Evolutionary conservation across 1,140 invertebrate species (phyloP).

Genomic region (Macrobrachium rosenbergii): DNA sequence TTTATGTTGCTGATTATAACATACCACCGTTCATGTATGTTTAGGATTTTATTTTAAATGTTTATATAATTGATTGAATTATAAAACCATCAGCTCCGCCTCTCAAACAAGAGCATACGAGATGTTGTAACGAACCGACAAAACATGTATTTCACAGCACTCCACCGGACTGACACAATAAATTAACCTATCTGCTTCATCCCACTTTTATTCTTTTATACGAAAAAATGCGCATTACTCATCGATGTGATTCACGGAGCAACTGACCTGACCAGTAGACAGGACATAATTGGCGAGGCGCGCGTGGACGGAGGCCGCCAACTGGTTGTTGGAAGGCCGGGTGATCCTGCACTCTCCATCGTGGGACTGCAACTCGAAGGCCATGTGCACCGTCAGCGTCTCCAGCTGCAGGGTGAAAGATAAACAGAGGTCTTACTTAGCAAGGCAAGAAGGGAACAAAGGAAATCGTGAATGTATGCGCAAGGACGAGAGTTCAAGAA

Average conservation of each 20-base stretch:
- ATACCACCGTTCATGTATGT: too few relatives aligned
- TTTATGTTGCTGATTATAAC: too few relatives aligned
- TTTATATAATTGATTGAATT: too few relatives aligned
- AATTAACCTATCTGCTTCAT: too few relatives aligned
- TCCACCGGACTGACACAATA: too few relatives aligned
- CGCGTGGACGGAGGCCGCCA: constrained; percentile 75
- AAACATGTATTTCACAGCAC: too few relatives aligned
- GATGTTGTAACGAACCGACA: too few relatives aligned
- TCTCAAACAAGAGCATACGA: too few relatives aligned
- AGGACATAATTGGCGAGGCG: constrained; percentile 87
- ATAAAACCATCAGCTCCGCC: too few relatives aligned
- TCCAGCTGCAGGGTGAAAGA: constrained; percentile 73
- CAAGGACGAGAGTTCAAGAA: constrained; percentile 14
- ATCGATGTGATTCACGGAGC: background rate
- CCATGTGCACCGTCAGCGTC: constrained; percentile 80
- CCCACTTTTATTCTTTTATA: too few relatives aligned
- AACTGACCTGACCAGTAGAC: constrained; percentile 77
- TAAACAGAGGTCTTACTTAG: background rate
- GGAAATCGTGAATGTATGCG: background rate
- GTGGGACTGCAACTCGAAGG: constrained; percentile 82
- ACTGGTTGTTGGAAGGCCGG: constrained; percentile 73
- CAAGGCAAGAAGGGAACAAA: background rate
- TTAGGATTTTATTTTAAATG: too few relatives aligned
- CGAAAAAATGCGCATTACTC: background rate
- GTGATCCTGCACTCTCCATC: constrained; percentile 74